phyloP scores from a whole-genome alignment of 2,888 invertebrate species.

The Cheilosia vulpina region DNA sequence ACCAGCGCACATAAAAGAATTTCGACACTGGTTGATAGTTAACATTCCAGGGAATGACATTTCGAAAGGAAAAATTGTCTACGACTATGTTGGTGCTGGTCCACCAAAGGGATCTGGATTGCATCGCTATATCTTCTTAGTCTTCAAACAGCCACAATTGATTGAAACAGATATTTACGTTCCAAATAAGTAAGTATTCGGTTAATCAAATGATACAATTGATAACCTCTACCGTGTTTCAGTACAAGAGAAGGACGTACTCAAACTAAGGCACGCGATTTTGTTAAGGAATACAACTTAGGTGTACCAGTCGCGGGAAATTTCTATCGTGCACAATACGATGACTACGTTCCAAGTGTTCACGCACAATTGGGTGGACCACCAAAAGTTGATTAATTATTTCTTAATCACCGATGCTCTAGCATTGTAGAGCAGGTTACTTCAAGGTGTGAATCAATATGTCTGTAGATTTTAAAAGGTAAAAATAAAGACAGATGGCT shows the following conservation, averaged over 20 bases:
- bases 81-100: constrained; percentile 92
- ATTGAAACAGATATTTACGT: constrained; percentile 31
- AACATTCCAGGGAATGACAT: constrained; percentile 92
- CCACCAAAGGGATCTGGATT: constrained; percentile 89
- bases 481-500: too few relatives aligned
- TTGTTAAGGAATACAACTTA: constrained; percentile 91
- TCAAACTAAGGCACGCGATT: constrained; percentile 87
- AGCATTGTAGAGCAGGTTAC: too few relatives aligned
- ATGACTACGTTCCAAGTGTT: constrained; percentile 83
- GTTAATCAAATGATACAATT: neutral
- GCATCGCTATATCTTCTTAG: constrained; percentile 88
- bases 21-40: constrained; percentile 96
- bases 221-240: neutral
- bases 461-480: too few relatives aligned
- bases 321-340: constrained; percentile 81
- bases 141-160: constrained; percentile 86
- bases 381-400: neutral
- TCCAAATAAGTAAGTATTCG: constrained; percentile 38
- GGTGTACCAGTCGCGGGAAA: constrained; percentile 84
- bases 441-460: too few relatives aligned
- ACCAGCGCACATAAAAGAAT: constrained; percentile 92
- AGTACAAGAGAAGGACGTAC: constrained; percentile 83
- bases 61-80: constrained; percentile 89
- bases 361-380: constrained; percentile 80
- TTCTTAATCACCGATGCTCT: too few relatives aligned